Base-by-base conservation (phyloP, 2,113 vertebrate genomes). In the Budorcas taxicolor region DNA sequence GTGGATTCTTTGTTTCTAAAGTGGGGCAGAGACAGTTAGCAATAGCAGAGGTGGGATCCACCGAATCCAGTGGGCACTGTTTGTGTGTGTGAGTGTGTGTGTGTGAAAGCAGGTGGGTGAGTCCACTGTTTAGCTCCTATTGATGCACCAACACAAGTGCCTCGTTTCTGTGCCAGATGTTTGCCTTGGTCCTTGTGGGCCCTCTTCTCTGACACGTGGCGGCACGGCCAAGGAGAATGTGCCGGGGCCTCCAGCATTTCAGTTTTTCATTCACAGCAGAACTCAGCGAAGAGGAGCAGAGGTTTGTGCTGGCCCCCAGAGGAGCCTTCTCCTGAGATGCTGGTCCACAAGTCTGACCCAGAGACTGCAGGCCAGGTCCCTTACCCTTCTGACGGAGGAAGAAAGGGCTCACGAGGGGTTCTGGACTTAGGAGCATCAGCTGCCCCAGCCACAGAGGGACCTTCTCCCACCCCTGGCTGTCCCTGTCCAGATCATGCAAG, bases 131-230 rank as follows among this genome's bases (percentile, higher is more conserved):
- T 76, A 97, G 97, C 98, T 98, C 96, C 98, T 93, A 19, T 94
- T 94, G 91, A 97, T 96, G 91, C 97, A 97, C 98, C 97, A 74
- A 93, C 53, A 33, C 95, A 98, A 98, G 98, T 98, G 97, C 95
- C 96, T 98, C 76, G 16, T 94, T 92, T 98, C 76, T 97, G 85
- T 98, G 97, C 97, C 96, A 97, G 97, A 92, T 67, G 78, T 91
- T 91, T 94, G 82, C 92, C 97, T 40, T 91, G 96, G 40, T 97
- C 93, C 82, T 81, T 43, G 47, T 6, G 43, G 92, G 90, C 57
- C 55, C 95, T 1, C 53, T 53, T 33, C 80, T 36, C 52, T 74
- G 64, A 90, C 57, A 5, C 0, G 9, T 93, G 78, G 47, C 78
- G 29, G 76, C 52, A 3, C 36, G 94, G 78, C 91, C 60, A 29